Base-by-base conservation (phyloP, 2,888 invertebrate species). In the Sphaerophoria rueppellii region DNA sequence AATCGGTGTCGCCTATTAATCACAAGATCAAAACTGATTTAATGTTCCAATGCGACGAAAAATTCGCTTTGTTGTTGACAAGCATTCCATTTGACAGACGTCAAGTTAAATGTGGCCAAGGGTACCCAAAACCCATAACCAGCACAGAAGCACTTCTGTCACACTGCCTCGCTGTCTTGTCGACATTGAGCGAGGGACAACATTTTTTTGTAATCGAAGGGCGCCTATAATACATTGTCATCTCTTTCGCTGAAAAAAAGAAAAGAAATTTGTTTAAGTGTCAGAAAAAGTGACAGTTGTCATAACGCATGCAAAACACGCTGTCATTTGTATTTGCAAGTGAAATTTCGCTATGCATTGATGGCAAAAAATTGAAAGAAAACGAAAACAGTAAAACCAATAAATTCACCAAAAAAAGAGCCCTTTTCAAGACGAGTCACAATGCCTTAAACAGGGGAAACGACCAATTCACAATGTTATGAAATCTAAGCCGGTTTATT, bases 181-280 rank as follows among this genome's bases (percentile, higher is more conserved):
- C 52, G 74, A 75, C 79, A 83, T 71, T 75, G 71, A 75, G 54
- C 35, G 60, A 24, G 24, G 9, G 46, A 67, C 58, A 70, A 32
- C 55, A 55, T 63, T 58, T 58, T 67, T 63, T 58, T 58, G 16
- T 55, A n/a, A 34, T 16, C 48, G 46, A 37, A 79, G 40, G 11
- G 48, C 35, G 46, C 35, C 11, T 34, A 55, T 16, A 57, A 37
- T 24, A 24, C 24, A 50, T 52, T 52, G 16, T 46, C 46, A 34
- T 61, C 37, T n/a, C 4, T 52, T 48, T 35, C 7, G 16, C 24
- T 24, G 2, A 0, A 37, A 16, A 67, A 12, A 52, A 37, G 40
- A 11, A 12, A 52, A 52, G 50, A 52, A 32, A 11, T 50, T 40
- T 40, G 24, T 67, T 1, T 37, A 12, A 54, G 67, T 37, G 52